These are phyloP conservation scores for Amphiprion ocellaris DNA, from an alignment of 2,113 vertebrate species.

Conservation along the genomic window DNA sequence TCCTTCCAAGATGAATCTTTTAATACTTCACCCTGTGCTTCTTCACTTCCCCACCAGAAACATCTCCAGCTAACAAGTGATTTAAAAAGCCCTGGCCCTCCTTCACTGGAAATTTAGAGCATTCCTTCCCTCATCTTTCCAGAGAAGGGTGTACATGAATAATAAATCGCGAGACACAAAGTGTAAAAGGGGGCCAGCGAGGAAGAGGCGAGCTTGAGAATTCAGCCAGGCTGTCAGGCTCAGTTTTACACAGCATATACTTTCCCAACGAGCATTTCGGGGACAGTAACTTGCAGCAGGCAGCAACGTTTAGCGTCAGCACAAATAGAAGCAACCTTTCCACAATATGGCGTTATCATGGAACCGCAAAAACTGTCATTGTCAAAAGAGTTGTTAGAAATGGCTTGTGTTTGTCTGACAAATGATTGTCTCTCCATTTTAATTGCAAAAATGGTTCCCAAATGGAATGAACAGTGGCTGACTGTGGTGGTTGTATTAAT, in stretches of 20 bases:
- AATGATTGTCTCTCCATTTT: not conserved
- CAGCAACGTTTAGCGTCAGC: slow-evolving; percentile 2
- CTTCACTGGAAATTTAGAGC: slow-evolving; percentile 16
- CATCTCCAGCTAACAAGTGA: slow-evolving; percentile 19
- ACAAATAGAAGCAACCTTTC: not conserved
- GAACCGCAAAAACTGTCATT: not conserved
- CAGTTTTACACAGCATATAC: slow-evolving; percentile 39
- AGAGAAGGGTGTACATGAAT: slow-evolving; percentile 61
- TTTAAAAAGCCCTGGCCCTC: slow-evolving; percentile 27
- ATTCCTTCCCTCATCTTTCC: slow-evolving; percentile 49
- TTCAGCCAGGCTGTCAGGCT: slow-evolving; percentile 43
- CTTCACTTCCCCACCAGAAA: slow-evolving; percentile 1
- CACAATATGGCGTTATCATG: not conserved
- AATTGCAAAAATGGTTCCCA: not conserved
- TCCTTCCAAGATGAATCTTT: slow-evolving; percentile 26
- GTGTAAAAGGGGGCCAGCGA: slow-evolving; percentile 36
- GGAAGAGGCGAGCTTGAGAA: not conserved
- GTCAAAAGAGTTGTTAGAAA: too few relatives aligned
- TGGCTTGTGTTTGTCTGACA: too few relatives aligned
- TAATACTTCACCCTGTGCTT: not conserved
- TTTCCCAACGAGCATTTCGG: slow-evolving; percentile 24
- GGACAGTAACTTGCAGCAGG: not conserved
- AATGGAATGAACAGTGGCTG: not conserved
- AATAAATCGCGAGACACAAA: slow-evolving; percentile 59
- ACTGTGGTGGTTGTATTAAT: slow-evolving; percentile 1